A percentile compares a stretch with the other conserved stretches of the same genome.
These are phyloP conservation scores for Genyomyrus donnyi DNA, from an alignment of 2,113 vertebrate genomes.

Conservation along the genomic window DNA sequence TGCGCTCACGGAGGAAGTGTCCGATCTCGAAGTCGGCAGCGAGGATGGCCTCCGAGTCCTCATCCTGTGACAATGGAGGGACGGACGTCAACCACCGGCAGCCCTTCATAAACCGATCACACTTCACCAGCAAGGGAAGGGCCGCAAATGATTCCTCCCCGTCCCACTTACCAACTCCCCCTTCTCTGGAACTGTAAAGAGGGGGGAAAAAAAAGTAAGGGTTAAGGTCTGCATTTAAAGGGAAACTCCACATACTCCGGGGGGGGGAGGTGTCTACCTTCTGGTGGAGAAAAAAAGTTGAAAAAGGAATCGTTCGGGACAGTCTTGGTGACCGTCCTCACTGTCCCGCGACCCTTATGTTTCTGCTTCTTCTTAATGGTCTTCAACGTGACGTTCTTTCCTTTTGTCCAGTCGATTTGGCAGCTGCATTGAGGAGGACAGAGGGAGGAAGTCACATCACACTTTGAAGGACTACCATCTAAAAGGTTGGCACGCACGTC, in stretches of 20 bases:
- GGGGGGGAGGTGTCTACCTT: constrained; percentile 55
- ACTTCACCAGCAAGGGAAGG: background rate
- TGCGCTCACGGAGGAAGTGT: constrained; percentile 93
- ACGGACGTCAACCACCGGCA: background rate
- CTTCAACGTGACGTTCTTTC: constrained; percentile 97
- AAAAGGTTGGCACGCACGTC: background rate
- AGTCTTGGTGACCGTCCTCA: constrained; percentile 95
- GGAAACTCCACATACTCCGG: background rate
- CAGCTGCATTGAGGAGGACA: constrained; percentile 60
- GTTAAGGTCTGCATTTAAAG: background rate
- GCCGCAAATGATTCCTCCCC: background rate
- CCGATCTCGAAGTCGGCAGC: constrained; percentile 97
- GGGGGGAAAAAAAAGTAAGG: constrained; percentile 9
- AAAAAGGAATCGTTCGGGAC: constrained; percentile 98
- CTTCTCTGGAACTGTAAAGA: constrained; percentile 82
- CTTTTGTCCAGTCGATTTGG: constrained; percentile 95
- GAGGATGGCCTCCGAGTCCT: constrained; percentile 89
- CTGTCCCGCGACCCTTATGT: constrained; percentile 96
- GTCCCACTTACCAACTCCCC: constrained; percentile 81
- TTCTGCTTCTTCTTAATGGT: constrained; percentile 99
- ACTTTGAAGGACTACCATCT: background rate
- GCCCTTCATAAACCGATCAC: background rate
- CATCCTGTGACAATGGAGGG: constrained; percentile 66
- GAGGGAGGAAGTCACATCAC: background rate
- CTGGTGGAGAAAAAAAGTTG: constrained; percentile 95